phyloP scores from a whole-genome alignment of 2,113 vertebrate species.

The Rhinopomastus cyanomelas region DNA sequence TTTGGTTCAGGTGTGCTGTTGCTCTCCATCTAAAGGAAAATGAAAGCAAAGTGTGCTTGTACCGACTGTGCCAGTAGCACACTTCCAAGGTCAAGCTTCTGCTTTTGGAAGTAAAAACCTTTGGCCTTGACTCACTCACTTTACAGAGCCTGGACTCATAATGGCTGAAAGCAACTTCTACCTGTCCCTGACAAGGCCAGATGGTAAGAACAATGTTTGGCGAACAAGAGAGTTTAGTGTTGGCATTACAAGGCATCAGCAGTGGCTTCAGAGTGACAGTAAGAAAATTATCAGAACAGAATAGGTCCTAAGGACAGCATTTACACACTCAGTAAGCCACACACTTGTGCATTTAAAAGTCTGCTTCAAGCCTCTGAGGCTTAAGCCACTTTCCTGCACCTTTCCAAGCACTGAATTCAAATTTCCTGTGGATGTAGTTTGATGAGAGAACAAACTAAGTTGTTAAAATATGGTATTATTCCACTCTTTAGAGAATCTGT shows the following conservation, averaged over 20 bases:
- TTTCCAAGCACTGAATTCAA: background rate
- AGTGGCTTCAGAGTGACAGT: background rate
- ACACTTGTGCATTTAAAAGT: background rate
- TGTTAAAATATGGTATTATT: background rate
- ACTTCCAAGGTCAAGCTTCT: background rate
- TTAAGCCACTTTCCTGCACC: background rate
- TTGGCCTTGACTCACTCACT: background rate
- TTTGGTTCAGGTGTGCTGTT: constrained; percentile 92
- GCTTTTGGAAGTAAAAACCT: background rate
- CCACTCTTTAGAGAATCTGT: background rate
- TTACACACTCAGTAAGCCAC: background rate
- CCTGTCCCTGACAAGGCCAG: background rate
- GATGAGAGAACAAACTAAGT: background rate
- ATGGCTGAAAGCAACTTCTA: background rate
- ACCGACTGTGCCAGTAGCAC: background rate
- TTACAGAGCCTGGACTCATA: background rate
- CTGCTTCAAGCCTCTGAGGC: background rate
- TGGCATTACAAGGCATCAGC: background rate
- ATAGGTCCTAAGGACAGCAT: background rate
- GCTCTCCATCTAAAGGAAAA: constrained; percentile 70
- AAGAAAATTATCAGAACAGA: background rate
- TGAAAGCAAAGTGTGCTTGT: background rate
- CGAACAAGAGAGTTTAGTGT: background rate
- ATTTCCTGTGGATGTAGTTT: background rate
- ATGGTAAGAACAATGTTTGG: accelerated